A percentile compares a stretch with the other conserved stretches of the same genome.
Conservation (phyloP, 35 echinoderm and acorn worm genomes). For the Acanthaster planci region DNA sequence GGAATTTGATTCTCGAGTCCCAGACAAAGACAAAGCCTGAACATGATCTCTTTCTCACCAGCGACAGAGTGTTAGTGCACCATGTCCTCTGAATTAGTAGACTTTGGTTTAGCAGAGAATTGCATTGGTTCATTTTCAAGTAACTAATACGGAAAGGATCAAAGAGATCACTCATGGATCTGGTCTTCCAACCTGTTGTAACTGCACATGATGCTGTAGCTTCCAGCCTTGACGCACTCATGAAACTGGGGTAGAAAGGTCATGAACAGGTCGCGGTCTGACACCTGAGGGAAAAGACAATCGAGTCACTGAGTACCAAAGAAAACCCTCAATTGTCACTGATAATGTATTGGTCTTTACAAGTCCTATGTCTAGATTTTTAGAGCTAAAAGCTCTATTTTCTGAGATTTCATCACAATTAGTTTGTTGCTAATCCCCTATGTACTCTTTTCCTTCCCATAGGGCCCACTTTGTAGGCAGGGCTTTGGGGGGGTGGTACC, state of each 20-base stretch:
- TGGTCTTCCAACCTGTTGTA: constrained; percentile 71
- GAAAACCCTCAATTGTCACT: not conserved
- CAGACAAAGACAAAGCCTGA: too few relatives aligned
- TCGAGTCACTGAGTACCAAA: too few relatives aligned
- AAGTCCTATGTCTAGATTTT: not conserved
- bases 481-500: too few relatives aligned
- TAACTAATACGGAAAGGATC: not conserved
- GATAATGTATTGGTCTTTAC: not conserved
- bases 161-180: not conserved
- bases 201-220: constrained; percentile 85
- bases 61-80: too few relatives aligned
- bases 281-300: constrained; percentile 39
- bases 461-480: too few relatives aligned
- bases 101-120: too few relatives aligned
- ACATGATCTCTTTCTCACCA: too few relatives aligned
- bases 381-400: not conserved
- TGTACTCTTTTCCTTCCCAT: not conserved
- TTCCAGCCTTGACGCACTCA: constrained; percentile 91
- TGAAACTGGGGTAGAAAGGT: constrained; percentile 83
- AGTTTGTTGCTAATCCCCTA: not conserved
- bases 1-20: too few relatives aligned
- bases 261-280: constrained; percentile 59
- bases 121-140: not conserved
- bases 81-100: too few relatives aligned
- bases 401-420: not conserved